Evolutionary conservation across 1,140 invertebrate genomes (phyloP), one percentile per base, ranked within the genome.

Genomic region (Drosophila littoralis): DNA sequence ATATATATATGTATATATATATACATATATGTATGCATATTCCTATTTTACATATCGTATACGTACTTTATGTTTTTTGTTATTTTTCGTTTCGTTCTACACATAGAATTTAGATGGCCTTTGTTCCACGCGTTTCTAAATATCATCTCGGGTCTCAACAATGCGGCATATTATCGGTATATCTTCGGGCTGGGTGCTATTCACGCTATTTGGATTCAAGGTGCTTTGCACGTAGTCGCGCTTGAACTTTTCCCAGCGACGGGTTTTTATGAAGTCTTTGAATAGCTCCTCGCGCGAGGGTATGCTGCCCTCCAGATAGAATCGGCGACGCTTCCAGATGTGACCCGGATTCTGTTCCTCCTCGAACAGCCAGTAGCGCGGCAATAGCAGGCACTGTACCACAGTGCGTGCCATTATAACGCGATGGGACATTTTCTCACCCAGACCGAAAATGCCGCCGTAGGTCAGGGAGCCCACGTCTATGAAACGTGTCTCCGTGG

Each of bases 291-390:
- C 79, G 0, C 92, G 90, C 0, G 90, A 92, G 1, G 94, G 94
- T 69, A 94, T 93, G 12, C 93, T 93, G 0, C 89, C 92, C 10
- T 94, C 92, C 42, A 95, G 77, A 63, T 93, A 95, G 22, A 93
- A 84, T 59, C 91, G 92, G 2, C 94, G 93, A n/a, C 93, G 91
- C 42, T 93, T 92, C 94, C 94, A 95, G 28, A 95, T 93, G 69
- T 94, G 94, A 2, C 93, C 94, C 2, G 92, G 93, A 90, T 94
- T 95, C 68, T 92, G 92, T 13, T 69, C 50, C 52, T 93, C 90
- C 68, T 94, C 92, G 7, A 93, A 74, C 2, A 95, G 80, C 93
- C 94, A 95, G 73, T 93, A 94, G n/a, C 93, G 91, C 0, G 94
- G 94, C 22, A 95, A 91, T 6, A 94, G 63, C 10, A 95, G 79